phyloP scores from a whole-genome alignment of 2,888 invertebrate species.

The Napeogenes sylphis region DNA sequence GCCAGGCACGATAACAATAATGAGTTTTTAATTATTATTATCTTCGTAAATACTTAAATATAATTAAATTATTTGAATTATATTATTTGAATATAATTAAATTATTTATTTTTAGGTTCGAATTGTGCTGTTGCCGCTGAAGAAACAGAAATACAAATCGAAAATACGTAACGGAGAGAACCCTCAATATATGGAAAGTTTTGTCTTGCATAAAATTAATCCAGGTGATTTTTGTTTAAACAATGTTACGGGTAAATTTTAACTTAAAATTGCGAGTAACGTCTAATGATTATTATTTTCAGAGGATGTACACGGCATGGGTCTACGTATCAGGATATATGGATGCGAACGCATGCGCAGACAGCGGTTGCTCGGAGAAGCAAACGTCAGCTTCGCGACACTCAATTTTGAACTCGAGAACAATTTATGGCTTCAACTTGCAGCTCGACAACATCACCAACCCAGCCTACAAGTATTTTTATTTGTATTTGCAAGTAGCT shows the following conservation, averaged over 20 bases:
- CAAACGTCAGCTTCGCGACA: conserved; percentile 91
- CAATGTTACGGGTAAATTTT: neutral
- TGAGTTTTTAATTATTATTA: no score
- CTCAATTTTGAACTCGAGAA: conserved; percentile 94
- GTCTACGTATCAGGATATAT: conserved; percentile 92
- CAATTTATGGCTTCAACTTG: conserved; percentile 91
- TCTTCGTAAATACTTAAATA: no score
- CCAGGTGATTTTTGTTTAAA: conserved; percentile 75
- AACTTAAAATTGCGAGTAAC: neutral
- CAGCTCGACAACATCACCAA: conserved; percentile 78
- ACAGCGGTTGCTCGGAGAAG: conserved; percentile 93
- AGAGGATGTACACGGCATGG: conserved; percentile 96
- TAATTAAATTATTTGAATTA: conserved; percentile 2
- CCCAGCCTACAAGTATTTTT: conserved; percentile 48
- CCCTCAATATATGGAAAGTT: conserved; percentile 95
- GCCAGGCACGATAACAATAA: conserved; percentile 48
- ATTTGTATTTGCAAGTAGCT: no score
- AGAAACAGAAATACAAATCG: conserved; percentile 96
- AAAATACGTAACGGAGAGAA: conserved; percentile 94
- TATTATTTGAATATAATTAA: conserved; percentile 11
- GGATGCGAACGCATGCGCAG: conserved; percentile 95
- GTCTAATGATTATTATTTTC: conserved; percentile 28
- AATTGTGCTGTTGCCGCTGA: conserved; percentile 90
- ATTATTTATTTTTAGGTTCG: conserved; percentile 80
- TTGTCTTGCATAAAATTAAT: conserved; percentile 92